Evolutionary conservation across 64 coral and sea anemone species (phyloP).

Genomic region (Hydrozoanthus tunicans): DNA sequence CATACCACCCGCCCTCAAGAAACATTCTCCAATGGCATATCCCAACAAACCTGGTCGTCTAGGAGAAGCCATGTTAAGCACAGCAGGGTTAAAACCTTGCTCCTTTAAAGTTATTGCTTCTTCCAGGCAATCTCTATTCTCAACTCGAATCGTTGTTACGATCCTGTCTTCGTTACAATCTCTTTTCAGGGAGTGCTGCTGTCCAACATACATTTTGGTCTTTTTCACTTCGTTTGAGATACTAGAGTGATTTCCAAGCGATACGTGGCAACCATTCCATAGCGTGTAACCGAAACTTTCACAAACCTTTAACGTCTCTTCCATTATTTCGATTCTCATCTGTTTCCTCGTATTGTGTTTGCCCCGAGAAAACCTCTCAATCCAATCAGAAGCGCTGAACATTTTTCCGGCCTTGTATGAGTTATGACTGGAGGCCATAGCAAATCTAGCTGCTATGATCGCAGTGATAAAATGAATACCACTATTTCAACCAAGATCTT

Average conservation of each 20-base stretch:
- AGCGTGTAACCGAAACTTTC: conserved; percentile 34
- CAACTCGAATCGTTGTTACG: conserved; percentile 57
- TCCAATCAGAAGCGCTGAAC: neutral
- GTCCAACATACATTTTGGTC: conserved; percentile 64
- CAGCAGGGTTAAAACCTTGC: conserved; percentile 73
- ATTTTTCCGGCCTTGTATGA: neutral
- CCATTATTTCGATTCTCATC: conserved; percentile 47
- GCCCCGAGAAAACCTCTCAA: conserved; percentile 13
- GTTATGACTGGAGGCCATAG: neutral
- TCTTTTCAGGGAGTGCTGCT: neutral
- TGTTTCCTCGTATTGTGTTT: conserved; percentile 29
- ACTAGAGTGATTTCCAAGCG: conserved; percentile 22
- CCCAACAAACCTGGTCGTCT: conserved; percentile 68
- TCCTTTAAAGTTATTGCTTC: conserved; percentile 65
- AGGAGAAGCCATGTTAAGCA: conserved; percentile 88
- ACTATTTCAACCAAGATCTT: too few species aligned
- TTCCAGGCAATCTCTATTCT: conserved; percentile 78
- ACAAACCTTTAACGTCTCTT: conserved; percentile 30
- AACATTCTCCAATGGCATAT: neutral
- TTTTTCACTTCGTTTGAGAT: conserved; percentile 38
- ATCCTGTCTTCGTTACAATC: neutral
- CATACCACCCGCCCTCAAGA: neutral
- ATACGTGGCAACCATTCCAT: neutral
- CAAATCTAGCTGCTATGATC: too few species aligned
- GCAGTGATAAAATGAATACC: too few species aligned